A percentile compares a stretch with the other conserved stretches of the same genome.
These are phyloP conservation scores for Oryzaephilus surinamensis DNA, from an alignment of 1,140 invertebrate species.

Conservation along the genomic window DNA sequence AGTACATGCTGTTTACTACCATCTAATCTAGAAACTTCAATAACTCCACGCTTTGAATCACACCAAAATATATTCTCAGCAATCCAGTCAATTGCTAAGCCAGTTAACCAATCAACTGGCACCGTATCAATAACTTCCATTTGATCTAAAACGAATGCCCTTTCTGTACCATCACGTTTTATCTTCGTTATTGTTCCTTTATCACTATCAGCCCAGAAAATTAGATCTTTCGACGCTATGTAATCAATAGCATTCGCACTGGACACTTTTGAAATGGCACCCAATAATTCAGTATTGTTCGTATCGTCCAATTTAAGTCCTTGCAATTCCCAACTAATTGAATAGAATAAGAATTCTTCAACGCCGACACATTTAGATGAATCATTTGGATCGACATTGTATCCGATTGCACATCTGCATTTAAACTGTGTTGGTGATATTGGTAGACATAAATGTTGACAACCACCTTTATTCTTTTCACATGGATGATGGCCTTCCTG, in stretches of 20 bases:
- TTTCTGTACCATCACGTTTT: conserved; percentile 62
- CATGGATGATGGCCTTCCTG: conserved; percentile 47
- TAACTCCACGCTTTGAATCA: conserved; percentile 73
- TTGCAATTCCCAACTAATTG: conserved; percentile 62
- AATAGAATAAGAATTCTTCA: conserved; percentile 66
- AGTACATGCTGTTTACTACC: conserved; percentile 70
- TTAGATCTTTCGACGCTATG: conserved; percentile 52
- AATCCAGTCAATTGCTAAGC: conserved; percentile 78
- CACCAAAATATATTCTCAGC: conserved; percentile 85
- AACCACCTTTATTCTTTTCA: conserved; percentile 47
- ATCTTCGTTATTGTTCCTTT: conserved; percentile 63
- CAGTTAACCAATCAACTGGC: conserved; percentile 55
- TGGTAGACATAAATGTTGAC: conserved; percentile 72
- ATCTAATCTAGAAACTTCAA: conserved; percentile 74
- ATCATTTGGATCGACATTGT: conserved; percentile 44
- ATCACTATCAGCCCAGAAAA: conserved; percentile 76
- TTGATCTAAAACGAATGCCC: conserved; percentile 41
- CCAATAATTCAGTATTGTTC: conserved; percentile 46
- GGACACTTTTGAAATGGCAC: conserved; percentile 65
- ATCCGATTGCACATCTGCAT: conserved; percentile 71
- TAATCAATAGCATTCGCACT: conserved; percentile 69
- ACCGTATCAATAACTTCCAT: conserved; percentile 45
- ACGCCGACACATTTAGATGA: conserved; percentile 40
- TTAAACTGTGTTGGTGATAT: conserved; percentile 41
- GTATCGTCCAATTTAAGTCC: conserved; percentile 49